These are phyloP conservation scores for Leucosticte australis DNA, from an alignment of 2,113 vertebrate species.

Conservation along the genomic window DNA sequence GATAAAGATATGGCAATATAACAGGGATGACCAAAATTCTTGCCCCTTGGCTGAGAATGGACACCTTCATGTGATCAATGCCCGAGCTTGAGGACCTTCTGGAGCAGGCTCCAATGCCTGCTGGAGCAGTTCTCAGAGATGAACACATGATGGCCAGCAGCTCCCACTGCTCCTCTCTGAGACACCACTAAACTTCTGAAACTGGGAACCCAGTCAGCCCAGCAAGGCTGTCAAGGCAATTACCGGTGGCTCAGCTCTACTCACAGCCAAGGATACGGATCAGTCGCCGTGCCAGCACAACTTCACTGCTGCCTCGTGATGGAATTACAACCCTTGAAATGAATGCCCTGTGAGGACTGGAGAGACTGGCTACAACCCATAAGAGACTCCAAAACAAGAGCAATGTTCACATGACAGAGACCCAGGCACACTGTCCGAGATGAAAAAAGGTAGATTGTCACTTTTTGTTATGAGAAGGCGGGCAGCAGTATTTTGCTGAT, in stretches of 20 bases:
- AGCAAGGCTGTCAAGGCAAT: not conserved
- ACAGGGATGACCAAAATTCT: not conserved
- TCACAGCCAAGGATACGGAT: not conserved
- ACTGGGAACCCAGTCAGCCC: not conserved
- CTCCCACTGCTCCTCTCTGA: not conserved
- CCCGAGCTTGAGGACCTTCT: not conserved
- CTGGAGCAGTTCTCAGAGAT: not conserved
- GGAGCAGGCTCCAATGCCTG: not conserved
- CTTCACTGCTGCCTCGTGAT: not conserved
- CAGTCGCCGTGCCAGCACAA: not conserved
- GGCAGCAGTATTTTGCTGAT: not conserved
- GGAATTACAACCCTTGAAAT: not conserved
- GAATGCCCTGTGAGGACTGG: not conserved
- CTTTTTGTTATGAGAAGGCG: not conserved
- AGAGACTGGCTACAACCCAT: not conserved
- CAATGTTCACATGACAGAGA: not conserved
- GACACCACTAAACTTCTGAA: not conserved
- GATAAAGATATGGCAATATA: not conserved
- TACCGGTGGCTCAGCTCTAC: not conserved
- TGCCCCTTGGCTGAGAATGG: not conserved
- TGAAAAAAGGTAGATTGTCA: not conserved
- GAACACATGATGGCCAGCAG: not conserved
- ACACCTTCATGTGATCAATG: not conserved
- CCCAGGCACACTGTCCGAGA: not conserved
- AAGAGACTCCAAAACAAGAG: not conserved